These are phyloP conservation scores for Nephrocerus scutellatus DNA, from an alignment of 2,888 invertebrate genomes.

Conservation along the genomic window DNA sequence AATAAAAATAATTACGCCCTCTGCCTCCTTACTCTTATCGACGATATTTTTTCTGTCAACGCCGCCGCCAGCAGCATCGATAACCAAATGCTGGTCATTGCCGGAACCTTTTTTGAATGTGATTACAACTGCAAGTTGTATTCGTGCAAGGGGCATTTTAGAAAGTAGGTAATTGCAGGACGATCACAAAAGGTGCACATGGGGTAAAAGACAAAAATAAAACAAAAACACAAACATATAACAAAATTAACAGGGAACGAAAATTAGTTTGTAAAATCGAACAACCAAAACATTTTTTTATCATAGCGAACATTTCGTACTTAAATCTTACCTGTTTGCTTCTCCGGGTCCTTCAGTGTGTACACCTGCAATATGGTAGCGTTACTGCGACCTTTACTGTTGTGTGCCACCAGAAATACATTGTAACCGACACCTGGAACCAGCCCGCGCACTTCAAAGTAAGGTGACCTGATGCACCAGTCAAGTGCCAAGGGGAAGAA, in stretches of 20 bases:
- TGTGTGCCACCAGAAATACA: slow-evolving; percentile 61
- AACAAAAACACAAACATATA: slow-evolving; percentile 7
- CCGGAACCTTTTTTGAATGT: slow-evolving; percentile 40
- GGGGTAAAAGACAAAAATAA: slow-evolving; percentile 17
- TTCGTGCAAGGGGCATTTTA: slow-evolving; percentile 2
- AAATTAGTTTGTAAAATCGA: slow-evolving; percentile 31
- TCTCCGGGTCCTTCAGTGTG: slow-evolving; percentile 66
- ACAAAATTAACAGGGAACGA: slow-evolving; percentile 7
- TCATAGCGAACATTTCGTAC: not conserved
- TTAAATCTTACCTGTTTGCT: slow-evolving; percentile 56
- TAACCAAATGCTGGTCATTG: slow-evolving; percentile 24
- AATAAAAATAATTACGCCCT: slow-evolving; percentile 26
- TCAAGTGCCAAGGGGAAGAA: too few species aligned
- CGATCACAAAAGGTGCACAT: slow-evolving; percentile 18
- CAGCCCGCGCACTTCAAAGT: slow-evolving; percentile 60
- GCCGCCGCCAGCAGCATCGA: slow-evolving; percentile 33
- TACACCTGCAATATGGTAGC: slow-evolving; percentile 59
- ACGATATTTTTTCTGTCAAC: slow-evolving; percentile 24
- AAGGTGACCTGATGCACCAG: slow-evolving; percentile 53
- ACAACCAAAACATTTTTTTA: not conserved
- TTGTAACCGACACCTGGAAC: slow-evolving; percentile 64
- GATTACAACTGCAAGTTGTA: slow-evolving; percentile 38
- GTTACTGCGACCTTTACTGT: slow-evolving; percentile 65
- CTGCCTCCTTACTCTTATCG: slow-evolving; percentile 28
- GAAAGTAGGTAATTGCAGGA: too few species aligned